Evolutionary conservation across 2,888 invertebrate species (phyloP).

Genomic region (Campoplex nolae): DNA sequence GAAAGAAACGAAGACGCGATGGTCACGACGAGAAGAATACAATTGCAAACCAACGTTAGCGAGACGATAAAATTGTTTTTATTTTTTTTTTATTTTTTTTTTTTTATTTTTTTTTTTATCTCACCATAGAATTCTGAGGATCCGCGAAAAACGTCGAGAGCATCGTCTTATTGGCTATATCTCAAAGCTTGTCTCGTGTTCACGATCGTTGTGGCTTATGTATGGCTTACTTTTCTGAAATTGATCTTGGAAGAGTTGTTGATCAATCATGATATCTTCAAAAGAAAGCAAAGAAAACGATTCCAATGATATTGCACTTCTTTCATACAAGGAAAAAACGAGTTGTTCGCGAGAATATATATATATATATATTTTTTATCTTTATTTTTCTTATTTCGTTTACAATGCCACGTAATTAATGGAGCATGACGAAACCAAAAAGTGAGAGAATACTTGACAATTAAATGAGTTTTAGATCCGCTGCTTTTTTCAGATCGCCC

Average conservation of each 20-base stretch:
- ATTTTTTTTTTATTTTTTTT: background rate
- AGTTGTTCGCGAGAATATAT: slow-evolving; percentile 50
- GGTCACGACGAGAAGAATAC: slow-evolving; percentile 37
- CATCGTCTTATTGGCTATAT: slow-evolving; percentile 71
- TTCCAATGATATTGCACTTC: slow-evolving; percentile 23
- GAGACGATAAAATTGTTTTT: slow-evolving; percentile 43
- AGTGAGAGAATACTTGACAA: background rate
- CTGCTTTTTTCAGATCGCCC: slow-evolving; percentile 28
- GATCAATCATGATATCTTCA: slow-evolving; percentile 32
- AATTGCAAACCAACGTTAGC: slow-evolving; percentile 22
- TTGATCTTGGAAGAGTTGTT: slow-evolving; percentile 14
- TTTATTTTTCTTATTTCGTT: slow-evolving; percentile 37
- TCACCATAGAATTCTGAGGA: slow-evolving; percentile 37
- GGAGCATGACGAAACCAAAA: slow-evolving; percentile 32
- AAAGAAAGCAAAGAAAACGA: slow-evolving; percentile 29
- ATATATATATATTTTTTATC: slow-evolving; percentile 28
- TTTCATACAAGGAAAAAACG: slow-evolving; percentile 11
- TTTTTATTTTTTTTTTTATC: slow-evolving; percentile 20
- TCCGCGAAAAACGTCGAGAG: slow-evolving; percentile 29
- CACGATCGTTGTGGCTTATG: background rate
- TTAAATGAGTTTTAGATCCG: slow-evolving; percentile 19
- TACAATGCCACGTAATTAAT: slow-evolving; percentile 45
- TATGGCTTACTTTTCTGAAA: slow-evolving; percentile 1
- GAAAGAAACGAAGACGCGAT: slow-evolving; percentile 5
- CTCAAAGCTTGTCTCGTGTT: slow-evolving; percentile 43